phyloP scores from a whole-genome alignment of 1,140 invertebrate genomes.

The Drosophila insularis region DNA sequence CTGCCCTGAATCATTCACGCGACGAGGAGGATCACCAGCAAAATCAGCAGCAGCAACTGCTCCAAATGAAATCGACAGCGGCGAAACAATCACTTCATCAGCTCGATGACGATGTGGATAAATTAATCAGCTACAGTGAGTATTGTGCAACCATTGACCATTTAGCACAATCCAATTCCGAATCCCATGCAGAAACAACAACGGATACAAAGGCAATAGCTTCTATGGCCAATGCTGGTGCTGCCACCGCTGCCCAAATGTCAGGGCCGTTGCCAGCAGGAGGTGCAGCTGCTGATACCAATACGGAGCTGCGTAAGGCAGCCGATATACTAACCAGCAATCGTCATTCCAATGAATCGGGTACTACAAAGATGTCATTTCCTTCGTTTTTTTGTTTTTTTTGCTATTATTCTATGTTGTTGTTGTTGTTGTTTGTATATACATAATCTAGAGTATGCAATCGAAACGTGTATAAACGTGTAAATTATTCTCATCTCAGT shows the following conservation, averaged over 20 bases:
- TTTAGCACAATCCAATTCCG: constrained; percentile 22
- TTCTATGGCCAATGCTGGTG: constrained; percentile 14
- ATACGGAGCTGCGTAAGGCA: constrained; percentile 72
- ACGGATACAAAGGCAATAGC: constrained; percentile 1
- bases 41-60: constrained; percentile 25
- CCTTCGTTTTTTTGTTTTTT: constrained; percentile 16
- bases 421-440: constrained; percentile 1
- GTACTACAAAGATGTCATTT: constrained; percentile 46
- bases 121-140: constrained; percentile 67
- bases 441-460: neutral
- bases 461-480: neutral
- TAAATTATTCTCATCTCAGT: neutral
- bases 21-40: constrained; percentile 87
- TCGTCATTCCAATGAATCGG: constrained; percentile 81
- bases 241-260: constrained; percentile 7
- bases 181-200: constrained; percentile 13
- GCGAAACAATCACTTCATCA: constrained; percentile 12
- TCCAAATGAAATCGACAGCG: constrained; percentile 23
- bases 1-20: constrained; percentile 91
- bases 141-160: constrained; percentile 26
- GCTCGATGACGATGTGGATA: constrained; percentile 55
- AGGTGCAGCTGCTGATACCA: constrained; percentile 35
- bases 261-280: constrained; percentile 2
- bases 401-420: constrained; percentile 1
- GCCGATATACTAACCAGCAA: constrained; percentile 62